Conservation (phyloP, 2,113 vertebrate genomes). For the Odontesthes bonariensis region DNA sequence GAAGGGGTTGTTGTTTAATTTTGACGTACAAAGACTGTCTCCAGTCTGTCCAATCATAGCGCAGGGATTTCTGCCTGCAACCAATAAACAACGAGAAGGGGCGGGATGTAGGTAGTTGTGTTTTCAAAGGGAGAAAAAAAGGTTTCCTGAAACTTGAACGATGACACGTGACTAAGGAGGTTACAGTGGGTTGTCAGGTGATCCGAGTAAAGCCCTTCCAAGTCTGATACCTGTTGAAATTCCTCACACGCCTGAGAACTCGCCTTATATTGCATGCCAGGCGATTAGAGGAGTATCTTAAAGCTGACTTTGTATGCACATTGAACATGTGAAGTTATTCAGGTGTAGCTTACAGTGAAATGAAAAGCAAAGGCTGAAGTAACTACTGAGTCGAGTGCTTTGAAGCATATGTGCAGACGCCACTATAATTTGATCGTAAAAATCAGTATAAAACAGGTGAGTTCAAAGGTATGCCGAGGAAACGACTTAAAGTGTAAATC, state of each 20-base stretch:
- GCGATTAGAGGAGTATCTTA: background rate
- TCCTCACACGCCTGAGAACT: slow-evolving; percentile 29
- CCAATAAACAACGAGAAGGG: slow-evolving; percentile 57
- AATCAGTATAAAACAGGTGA: background rate
- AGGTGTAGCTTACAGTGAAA: slow-evolving; percentile 1
- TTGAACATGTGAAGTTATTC: background rate
- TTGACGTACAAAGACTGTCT: slow-evolving; percentile 8
- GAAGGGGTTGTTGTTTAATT: slow-evolving; percentile 56
- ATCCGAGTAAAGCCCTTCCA: slow-evolving; percentile 19
- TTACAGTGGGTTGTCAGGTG: slow-evolving; percentile 75
- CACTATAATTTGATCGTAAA: background rate
- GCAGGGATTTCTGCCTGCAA: fast-evolving
- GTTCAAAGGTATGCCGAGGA: background rate
- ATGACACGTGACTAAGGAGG: slow-evolving; percentile 77
- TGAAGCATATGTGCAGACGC: fast-evolving
- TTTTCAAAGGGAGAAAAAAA: slow-evolving; percentile 60
- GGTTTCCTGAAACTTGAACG: slow-evolving; percentile 82
- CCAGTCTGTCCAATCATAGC: slow-evolving; percentile 57
- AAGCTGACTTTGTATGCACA: background rate
- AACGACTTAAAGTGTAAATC: slow-evolving; percentile 8
- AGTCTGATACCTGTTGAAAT: slow-evolving; percentile 59
- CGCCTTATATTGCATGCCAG: background rate
- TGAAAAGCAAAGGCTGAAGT: background rate
- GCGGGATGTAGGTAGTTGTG: slow-evolving; percentile 52
- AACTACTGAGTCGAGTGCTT: background rate